Evolutionary conservation across 1,140 invertebrate genomes (phyloP).

Genomic region (Proctacanthus coquilletti): DNA sequence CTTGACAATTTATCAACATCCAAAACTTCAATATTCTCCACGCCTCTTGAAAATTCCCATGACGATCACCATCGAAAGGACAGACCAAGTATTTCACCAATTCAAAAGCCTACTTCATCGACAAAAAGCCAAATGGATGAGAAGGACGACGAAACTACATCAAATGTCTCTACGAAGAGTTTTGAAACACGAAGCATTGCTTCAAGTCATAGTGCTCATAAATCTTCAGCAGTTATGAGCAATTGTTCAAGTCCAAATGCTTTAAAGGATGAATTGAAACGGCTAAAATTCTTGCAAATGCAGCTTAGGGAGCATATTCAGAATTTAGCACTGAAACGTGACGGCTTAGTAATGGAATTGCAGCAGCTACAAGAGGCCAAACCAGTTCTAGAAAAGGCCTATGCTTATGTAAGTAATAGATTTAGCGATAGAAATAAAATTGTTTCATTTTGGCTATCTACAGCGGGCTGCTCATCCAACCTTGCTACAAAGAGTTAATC

Average conservation of each 20-base stretch:
- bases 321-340: slow-evolving; percentile 31
- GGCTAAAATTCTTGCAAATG: slow-evolving; percentile 29
- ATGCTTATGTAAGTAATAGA: slow-evolving; percentile 23
- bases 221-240: slow-evolving; percentile 1
- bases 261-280: slow-evolving; percentile 30
- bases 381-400: slow-evolving; percentile 26
- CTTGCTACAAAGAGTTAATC: slow-evolving; percentile 24
- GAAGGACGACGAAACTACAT: slow-evolving; percentile 22
- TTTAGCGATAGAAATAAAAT: not conserved
- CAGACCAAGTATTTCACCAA: slow-evolving; percentile 15
- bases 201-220: slow-evolving; percentile 13
- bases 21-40: slow-evolving; percentile 26
- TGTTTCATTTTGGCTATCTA: not conserved
- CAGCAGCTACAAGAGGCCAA: slow-evolving; percentile 33
- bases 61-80: not conserved
- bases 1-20: slow-evolving; percentile 21
- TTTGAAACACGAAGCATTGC: slow-evolving; percentile 20
- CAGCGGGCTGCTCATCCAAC: slow-evolving; percentile 28
- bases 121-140: slow-evolving; percentile 12
- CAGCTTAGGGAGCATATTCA: slow-evolving; percentile 32
- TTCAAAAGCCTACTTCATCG: slow-evolving; percentile 22
- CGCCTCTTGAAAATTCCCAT: slow-evolving; percentile 15
- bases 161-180: slow-evolving; percentile 25
- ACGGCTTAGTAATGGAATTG: slow-evolving; percentile 33
- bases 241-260: slow-evolving; percentile 13